These are phyloP conservation scores for Variabilichromis moorii DNA, from an alignment of 2,113 vertebrate genomes.

Conservation along the genomic window DNA sequence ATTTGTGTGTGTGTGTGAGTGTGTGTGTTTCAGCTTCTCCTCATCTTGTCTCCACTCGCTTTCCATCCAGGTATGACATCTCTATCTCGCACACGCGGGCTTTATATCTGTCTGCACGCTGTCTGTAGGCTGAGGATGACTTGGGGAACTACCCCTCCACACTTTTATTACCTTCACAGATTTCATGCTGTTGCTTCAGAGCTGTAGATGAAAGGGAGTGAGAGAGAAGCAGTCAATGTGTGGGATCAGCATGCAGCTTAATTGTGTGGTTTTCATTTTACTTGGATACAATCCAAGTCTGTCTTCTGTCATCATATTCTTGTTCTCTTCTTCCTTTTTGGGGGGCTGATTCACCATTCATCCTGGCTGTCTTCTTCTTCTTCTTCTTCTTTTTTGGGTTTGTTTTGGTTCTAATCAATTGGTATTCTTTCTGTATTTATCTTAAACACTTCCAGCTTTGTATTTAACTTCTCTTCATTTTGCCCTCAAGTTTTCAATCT, in stretches of 20 bases:
- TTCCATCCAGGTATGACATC: conserved; percentile 40
- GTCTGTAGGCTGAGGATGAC: conserved; percentile 31
- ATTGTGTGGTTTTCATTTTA: conserved; percentile 38
- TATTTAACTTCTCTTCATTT: not conserved
- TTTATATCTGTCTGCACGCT: conserved; percentile 49
- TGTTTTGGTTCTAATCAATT: not conserved
- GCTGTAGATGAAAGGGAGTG: conserved; percentile 40
- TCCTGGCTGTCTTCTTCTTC: not conserved
- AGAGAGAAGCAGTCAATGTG: conserved; percentile 9
- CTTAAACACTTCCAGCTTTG: not conserved
- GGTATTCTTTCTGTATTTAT: not conserved
- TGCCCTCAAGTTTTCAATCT: not conserved
- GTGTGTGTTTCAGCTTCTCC: not conserved
- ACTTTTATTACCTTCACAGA: conserved; percentile 35
- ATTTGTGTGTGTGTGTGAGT: not conserved
- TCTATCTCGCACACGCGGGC: not conserved
- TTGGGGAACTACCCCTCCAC: conserved; percentile 26
- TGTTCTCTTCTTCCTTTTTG: not conserved
- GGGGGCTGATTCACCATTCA: not conserved
- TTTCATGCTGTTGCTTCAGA: conserved; percentile 21
- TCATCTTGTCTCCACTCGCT: conserved; percentile 33
- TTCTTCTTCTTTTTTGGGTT: not conserved
- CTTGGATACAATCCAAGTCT: conserved; percentile 36
- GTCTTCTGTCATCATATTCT: conserved; percentile 27
- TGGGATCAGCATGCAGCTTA: conserved; percentile 24